Conservation (phyloP, 2,797 vertebrate genomes). For the Tragopan temminckii region DNA sequence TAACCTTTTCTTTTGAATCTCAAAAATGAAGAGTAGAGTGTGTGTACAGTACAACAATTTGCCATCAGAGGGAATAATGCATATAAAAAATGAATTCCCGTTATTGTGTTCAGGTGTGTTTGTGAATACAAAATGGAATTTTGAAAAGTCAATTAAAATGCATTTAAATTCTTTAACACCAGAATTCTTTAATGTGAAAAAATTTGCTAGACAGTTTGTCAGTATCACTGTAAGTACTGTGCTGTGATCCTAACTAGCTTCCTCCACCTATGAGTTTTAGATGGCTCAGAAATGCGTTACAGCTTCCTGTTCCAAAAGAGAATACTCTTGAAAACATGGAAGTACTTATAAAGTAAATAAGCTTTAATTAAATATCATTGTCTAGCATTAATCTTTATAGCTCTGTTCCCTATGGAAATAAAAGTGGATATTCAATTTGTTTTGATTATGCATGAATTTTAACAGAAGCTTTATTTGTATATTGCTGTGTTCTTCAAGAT, state of each 20-base stretch:
- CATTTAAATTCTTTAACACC: slow-evolving; percentile 68
- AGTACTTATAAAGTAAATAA: slow-evolving; percentile 83
- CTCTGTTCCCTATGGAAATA: slow-evolving; percentile 80
- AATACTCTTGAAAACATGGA: slow-evolving; percentile 64
- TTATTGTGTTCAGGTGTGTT: slow-evolving; percentile 59
- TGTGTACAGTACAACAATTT: slow-evolving; percentile 19
- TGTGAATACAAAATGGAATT: slow-evolving; percentile 67
- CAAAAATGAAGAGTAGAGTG: background rate
- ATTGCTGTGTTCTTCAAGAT: slow-evolving; percentile 27
- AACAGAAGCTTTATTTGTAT: slow-evolving; percentile 57
- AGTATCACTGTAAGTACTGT: background rate
- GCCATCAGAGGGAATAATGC: slow-evolving; percentile 71
- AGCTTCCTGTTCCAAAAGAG: slow-evolving; percentile 58
- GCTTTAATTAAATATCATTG: slow-evolving; percentile 86
- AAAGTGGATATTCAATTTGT: slow-evolving; percentile 82
- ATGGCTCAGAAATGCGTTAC: slow-evolving; percentile 54
- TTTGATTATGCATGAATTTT: slow-evolving; percentile 81
- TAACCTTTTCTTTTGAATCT: slow-evolving; percentile 37
- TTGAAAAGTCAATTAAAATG: slow-evolving; percentile 77
- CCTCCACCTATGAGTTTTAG: slow-evolving; percentile 40
- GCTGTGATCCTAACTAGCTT: slow-evolving; percentile 64
- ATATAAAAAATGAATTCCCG: slow-evolving; percentile 58
- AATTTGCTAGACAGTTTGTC: slow-evolving; percentile 65
- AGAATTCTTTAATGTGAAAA: slow-evolving; percentile 70
- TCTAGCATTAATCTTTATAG: slow-evolving; percentile 83